Percentiles rank a stretch among this genome's conserved stretches.
These are phyloP conservation scores for Antennarius maculatus DNA, from an alignment of 2,797 vertebrate genomes.

Conservation along the genomic window DNA sequence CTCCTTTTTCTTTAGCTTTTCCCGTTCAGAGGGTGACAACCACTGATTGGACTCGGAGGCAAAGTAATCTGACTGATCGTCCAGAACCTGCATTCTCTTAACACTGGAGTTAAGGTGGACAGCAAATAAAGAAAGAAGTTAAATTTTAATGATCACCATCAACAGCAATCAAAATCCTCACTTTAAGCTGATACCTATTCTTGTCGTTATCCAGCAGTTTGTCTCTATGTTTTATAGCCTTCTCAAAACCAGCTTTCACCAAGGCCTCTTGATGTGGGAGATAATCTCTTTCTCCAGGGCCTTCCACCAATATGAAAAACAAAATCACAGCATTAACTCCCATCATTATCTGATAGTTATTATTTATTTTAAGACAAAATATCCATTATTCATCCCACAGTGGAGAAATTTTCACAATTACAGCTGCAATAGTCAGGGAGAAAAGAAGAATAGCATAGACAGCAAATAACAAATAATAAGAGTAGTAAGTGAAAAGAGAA, in stretches of 20 bases:
- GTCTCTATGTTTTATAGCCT: slow-evolving; percentile 94
- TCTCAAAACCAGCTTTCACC: slow-evolving; percentile 89
- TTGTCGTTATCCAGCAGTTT: slow-evolving; percentile 94
- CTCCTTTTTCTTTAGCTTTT: slow-evolving; percentile 86
- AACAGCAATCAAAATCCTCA: too few species aligned
- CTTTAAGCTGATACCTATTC: slow-evolving; percentile 83
- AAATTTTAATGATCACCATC: neutral
- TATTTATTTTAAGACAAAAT: neutral
- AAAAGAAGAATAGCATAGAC: too few species aligned
- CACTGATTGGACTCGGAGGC: slow-evolving; percentile 95
- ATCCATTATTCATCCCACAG: too few species aligned
- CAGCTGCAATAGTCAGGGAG: too few species aligned
- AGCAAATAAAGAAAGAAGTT: neutral
- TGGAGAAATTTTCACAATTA: too few species aligned
- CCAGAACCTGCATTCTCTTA: slow-evolving; percentile 95
- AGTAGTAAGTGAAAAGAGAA: too few species aligned
- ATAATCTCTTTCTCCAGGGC: slow-evolving; percentile 81
- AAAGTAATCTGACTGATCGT: slow-evolving; percentile 97
- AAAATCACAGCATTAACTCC: neutral
- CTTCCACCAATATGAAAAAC: slow-evolving; percentile 61
- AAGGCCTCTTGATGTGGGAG: slow-evolving; percentile 86
- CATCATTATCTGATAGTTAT: neutral
- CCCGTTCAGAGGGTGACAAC: slow-evolving; percentile 90
- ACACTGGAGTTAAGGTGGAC: slow-evolving; percentile 75
- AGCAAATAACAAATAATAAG: too few species aligned